phyloP scores from a whole-genome alignment of 2,113 vertebrate genomes.

The Anser brachyrhynchus region DNA sequence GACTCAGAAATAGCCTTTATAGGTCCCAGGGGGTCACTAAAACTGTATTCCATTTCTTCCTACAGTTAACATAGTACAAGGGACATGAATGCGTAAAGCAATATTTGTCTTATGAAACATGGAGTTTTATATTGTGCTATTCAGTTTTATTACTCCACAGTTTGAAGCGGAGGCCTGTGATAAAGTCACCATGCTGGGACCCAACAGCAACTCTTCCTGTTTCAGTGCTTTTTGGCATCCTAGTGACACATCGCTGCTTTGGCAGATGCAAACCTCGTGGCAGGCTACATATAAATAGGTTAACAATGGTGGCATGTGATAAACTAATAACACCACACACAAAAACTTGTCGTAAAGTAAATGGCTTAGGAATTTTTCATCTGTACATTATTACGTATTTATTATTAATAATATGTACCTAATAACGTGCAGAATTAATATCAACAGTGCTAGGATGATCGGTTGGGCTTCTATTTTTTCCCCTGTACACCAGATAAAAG shows the following conservation, averaged over 20 bases:
- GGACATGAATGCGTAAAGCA: slow-evolving; percentile 81
- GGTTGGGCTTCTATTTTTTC: not conserved
- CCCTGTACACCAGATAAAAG: slow-evolving; percentile 32
- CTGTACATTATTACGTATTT: not conserved
- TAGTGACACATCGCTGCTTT: slow-evolving; percentile 54
- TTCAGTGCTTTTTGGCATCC: slow-evolving; percentile 59
- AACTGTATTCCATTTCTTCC: slow-evolving; percentile 83
- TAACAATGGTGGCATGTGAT: slow-evolving; percentile 68
- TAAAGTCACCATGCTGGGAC: slow-evolving; percentile 76
- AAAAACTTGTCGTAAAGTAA: not conserved
- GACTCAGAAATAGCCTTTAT: slow-evolving; percentile 89
- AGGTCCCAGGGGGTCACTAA: slow-evolving; percentile 86
- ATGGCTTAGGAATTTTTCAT: slow-evolving; percentile 21
- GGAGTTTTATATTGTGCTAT: slow-evolving; percentile 82
- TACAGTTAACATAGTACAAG: slow-evolving; percentile 82
- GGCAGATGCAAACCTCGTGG: slow-evolving; percentile 58
- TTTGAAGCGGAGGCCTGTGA: slow-evolving; percentile 78
- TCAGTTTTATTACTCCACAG: slow-evolving; percentile 81
- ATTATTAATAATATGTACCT: slow-evolving; percentile 40
- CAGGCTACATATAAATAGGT: slow-evolving; percentile 56
- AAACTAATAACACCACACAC: slow-evolving; percentile 3
- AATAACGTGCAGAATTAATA: slow-evolving; percentile 9
- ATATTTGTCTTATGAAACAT: slow-evolving; percentile 85
- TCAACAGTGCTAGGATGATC: not conserved
- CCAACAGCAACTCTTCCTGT: slow-evolving; percentile 71